phyloP scores from a whole-genome alignment of 2,797 vertebrate species.

The Hippopotamyrus pictus region DNA sequence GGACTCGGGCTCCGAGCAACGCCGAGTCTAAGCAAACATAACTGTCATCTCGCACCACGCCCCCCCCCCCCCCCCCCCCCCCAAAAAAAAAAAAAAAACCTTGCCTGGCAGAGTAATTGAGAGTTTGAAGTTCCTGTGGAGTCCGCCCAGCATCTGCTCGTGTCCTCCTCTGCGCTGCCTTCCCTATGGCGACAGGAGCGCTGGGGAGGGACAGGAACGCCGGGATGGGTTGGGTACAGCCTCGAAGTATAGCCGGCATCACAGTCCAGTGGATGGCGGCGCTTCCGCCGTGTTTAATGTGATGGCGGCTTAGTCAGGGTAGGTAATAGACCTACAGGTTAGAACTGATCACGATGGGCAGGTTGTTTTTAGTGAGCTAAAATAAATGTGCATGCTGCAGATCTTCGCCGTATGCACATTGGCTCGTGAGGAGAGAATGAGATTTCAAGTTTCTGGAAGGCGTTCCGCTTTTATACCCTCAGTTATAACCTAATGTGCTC shows the following conservation, averaged over 20 bases:
- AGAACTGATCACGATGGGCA: neutral
- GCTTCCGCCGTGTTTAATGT: neutral
- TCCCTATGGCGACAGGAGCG: neutral
- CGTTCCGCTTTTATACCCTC: neutral
- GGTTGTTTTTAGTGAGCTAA: neutral
- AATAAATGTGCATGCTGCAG: neutral
- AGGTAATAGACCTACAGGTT: neutral
- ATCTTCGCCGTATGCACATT: neutral
- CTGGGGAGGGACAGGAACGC: neutral
- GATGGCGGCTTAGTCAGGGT: neutral
- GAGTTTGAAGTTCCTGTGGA: neutral
- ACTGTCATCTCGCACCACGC: neutral
- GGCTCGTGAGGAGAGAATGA: neutral
- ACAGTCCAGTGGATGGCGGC: neutral
- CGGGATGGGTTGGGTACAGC: neutral
- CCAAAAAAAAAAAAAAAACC: neutral
- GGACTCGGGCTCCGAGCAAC: slow-evolving; percentile 16
- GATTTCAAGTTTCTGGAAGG: neutral
- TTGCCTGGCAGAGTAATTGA: neutral
- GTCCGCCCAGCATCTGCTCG: neutral
- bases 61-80: too few species aligned
- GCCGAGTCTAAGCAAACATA: neutral
- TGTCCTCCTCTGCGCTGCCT: neutral
- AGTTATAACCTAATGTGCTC: neutral
- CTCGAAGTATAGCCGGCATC: neutral